phyloP scores from a whole-genome alignment of 2,113 vertebrate genomes.

The Panthera uncia region DNA sequence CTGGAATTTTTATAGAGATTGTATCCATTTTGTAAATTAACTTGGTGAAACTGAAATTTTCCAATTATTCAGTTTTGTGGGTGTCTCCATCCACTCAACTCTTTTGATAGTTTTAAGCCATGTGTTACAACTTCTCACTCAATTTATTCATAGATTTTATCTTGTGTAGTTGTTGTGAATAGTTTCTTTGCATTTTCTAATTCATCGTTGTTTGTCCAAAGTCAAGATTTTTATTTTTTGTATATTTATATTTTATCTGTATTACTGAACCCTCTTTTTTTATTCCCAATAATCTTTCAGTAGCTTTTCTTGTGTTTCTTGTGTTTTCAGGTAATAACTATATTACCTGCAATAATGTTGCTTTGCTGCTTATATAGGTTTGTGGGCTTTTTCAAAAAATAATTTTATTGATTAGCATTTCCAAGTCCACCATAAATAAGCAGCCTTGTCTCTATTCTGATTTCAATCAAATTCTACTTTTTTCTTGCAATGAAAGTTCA shows the following conservation, averaged over 20 bases:
- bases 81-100: background rate
- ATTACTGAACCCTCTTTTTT: background rate
- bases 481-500: background rate
- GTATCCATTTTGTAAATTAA: background rate
- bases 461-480: background rate
- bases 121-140: background rate
- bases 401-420: background rate
- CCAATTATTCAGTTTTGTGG: background rate
- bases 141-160: background rate
- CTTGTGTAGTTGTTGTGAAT: background rate
- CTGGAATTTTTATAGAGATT: background rate
- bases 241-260: background rate
- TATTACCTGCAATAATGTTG: background rate
- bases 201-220: background rate
- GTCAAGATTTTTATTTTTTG: background rate
- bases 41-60: background rate
- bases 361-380: background rate
- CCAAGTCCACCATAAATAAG: background rate
- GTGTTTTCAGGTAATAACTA: background rate
- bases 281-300: background rate
- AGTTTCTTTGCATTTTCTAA: background rate
- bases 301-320: background rate
- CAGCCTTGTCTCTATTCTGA: background rate
- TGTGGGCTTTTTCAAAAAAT: background rate
- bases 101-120: background rate